Conservation (phyloP, 2,888 invertebrate genomes). For the Ischnus inquisitorius region DNA sequence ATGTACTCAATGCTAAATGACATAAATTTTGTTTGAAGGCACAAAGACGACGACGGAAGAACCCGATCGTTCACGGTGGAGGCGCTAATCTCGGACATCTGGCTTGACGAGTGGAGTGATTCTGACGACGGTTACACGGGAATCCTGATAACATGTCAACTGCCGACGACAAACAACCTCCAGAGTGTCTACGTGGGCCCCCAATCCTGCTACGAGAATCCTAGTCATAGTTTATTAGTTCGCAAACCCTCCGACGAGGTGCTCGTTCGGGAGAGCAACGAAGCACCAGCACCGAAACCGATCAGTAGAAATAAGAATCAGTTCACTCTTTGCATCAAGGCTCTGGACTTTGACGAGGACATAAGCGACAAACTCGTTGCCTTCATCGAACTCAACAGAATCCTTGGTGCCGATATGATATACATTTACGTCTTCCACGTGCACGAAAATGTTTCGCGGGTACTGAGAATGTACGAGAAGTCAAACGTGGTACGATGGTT, state of each 20-base stretch:
- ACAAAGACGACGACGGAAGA: slow-evolving; percentile 83
- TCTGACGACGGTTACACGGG: slow-evolving; percentile 87
- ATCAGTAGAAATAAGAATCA: slow-evolving; percentile 78
- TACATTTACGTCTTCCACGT: slow-evolving; percentile 89
- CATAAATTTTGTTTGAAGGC: slow-evolving; percentile 75
- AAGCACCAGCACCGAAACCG: neutral
- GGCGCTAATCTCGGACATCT: slow-evolving; percentile 88
- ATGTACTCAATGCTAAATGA: neutral
- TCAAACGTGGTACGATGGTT: slow-evolving; percentile 82
- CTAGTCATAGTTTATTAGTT: slow-evolving; percentile 83
- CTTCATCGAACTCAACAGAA: slow-evolving; percentile 90
- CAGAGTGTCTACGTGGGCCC: slow-evolving; percentile 78
- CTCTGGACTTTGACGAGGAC: slow-evolving; percentile 89
- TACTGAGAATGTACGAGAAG: slow-evolving; percentile 87
- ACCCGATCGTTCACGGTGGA: slow-evolving; percentile 87
- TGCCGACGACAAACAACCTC: slow-evolving; percentile 84
- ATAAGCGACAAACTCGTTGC: slow-evolving; percentile 89
- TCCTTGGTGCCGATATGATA: slow-evolving; percentile 90
- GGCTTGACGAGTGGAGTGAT: slow-evolving; percentile 89
- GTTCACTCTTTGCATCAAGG: slow-evolving; percentile 91
- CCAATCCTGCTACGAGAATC: slow-evolving; percentile 78
- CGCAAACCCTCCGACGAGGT: slow-evolving; percentile 60
- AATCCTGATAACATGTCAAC: slow-evolving; percentile 88
- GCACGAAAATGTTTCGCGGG: slow-evolving; percentile 86
- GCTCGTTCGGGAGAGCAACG: slow-evolving; percentile 16